Conservation (phyloP, 2,888 invertebrate genomes). For the Tricholauxania praeusta region DNA sequence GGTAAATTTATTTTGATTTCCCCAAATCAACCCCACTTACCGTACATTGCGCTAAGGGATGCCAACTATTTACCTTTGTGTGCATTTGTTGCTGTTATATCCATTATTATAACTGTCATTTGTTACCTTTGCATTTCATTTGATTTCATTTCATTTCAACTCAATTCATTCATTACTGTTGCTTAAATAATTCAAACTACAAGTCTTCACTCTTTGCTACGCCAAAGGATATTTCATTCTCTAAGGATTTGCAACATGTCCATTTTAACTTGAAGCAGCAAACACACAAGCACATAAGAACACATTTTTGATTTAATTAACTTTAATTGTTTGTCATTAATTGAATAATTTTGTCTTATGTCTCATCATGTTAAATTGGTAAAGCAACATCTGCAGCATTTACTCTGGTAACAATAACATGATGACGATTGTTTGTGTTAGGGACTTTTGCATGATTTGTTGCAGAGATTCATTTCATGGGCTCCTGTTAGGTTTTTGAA, state of each 20-base stretch:
- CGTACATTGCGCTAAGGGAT: slow-evolving; percentile 20
- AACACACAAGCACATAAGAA: no score
- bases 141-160: slow-evolving; percentile 14
- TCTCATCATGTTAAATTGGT: no score
- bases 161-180: background rate
- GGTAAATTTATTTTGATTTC: background rate
- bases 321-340: slow-evolving; percentile 35
- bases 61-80: slow-evolving; percentile 31
- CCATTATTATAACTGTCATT: no score
- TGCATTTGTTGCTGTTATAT: slow-evolving; percentile 19
- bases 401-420: no score
- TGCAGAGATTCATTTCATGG: no score
- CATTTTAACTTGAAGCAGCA: no score
- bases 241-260: no score
- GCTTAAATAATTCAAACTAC: background rate
- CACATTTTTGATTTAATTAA: slow-evolving; percentile 30
- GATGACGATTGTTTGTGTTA: no score
- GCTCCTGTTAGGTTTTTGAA: no score
- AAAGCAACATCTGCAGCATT: background rate
- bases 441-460: no score
- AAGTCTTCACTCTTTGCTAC: no score
- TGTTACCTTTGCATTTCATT: background rate
- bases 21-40: background rate
- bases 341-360: slow-evolving; percentile 22
- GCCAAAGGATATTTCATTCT: no score